Evolutionary conservation across 1,140 invertebrate species (phyloP), one percentile per base, ranked within the genome.

Genomic region (Vollenhovia emeryi): DNA sequence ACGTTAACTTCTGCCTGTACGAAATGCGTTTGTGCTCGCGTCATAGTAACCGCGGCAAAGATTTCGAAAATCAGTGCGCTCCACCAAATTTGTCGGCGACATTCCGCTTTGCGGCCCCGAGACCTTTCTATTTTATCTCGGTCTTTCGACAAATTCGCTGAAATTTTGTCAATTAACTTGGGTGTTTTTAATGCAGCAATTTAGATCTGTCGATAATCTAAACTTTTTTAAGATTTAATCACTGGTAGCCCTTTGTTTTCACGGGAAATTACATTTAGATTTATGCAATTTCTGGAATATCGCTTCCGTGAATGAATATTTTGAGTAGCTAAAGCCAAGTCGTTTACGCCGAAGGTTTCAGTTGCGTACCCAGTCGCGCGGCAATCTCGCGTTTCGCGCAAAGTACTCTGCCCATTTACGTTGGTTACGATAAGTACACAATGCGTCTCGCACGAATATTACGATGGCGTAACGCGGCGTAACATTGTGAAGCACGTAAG

Each of bases 401-500:
- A 62, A 76, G 27, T 43, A 27, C 18, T 45, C 59, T 76, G 55
- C 73, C 52, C 52, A 24, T 75, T 75, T 75, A 60, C 36, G 57
- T 59, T 40, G 36, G 73, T 48, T 60, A 45, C 74, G 24, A 76
- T 62, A 76, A 76, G 57, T 48, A 33, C 18, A 76, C 74, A 76
- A 76, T 76, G 57, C 36, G 57, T 62, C 74, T 21, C 24, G 55
- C 40, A 43, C 74, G 74, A 62, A 62, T 62, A 62, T 60, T 76
- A 76, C 74, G 40, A 33, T 45, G 24, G 24, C 18, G 40, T 76
- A 76, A 76, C 57, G 74, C 55, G 18, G 74, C 74, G 36, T 62
- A 60, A 62, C 33, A 62, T 76, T 45, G 74, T 45, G 27, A 60
- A 18, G 52, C 57, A 30, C 36, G 57, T 30, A 45, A 76, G 24